A percentile compares a stretch with the other conserved stretches of the same genome.
Conservation (phyloP, 2,113 vertebrate species). For the Sminthopsis crassicaudata region DNA sequence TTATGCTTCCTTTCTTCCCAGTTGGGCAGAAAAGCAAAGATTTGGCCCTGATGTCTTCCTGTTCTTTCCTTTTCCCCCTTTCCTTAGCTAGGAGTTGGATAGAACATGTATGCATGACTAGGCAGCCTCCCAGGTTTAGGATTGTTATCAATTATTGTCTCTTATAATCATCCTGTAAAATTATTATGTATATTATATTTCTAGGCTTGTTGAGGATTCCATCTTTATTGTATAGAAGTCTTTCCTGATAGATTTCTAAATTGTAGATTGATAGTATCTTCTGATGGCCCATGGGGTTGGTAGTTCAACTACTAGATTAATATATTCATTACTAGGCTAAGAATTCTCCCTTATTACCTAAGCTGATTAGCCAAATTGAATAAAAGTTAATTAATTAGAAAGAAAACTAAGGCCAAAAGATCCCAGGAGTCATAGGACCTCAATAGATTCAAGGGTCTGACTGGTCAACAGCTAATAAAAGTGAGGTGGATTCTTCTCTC, state of each 20-base stretch:
- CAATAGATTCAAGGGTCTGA: neutral
- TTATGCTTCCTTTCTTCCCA: neutral
- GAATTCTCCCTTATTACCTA: neutral
- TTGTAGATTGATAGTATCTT: neutral
- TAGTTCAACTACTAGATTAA: neutral
- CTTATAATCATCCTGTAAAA: neutral
- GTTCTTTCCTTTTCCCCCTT: neutral
- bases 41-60: neutral
- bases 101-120: neutral
- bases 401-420: neutral
- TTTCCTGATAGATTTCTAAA: neutral
- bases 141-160: neutral
- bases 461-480: no score
- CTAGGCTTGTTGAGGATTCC: neutral
- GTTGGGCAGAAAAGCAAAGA: neutral
- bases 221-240: neutral
- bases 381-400: neutral
- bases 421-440: neutral
- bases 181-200: neutral
- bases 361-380: neutral
- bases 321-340: neutral
- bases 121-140: neutral
- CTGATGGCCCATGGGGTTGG: no score
- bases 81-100: neutral
- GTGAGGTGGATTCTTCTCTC: no score